These are phyloP conservation scores for Seriola rivoliana DNA, from an alignment of 2,113 vertebrate species.

Conservation along the genomic window DNA sequence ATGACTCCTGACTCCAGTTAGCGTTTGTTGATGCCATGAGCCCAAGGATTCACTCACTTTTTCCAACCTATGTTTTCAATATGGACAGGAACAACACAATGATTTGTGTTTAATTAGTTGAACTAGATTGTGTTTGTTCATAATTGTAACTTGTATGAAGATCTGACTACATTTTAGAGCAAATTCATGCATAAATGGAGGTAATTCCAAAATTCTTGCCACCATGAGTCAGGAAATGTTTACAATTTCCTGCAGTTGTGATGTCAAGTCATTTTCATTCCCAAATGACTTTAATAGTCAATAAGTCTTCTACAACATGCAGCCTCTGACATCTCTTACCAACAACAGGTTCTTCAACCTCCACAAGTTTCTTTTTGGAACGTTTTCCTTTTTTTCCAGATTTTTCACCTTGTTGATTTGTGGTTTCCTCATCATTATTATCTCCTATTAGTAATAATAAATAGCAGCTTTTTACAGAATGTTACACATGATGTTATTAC, in stretches of 20 bases:
- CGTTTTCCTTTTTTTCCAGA: conserved; percentile 59
- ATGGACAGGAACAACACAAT: too few relatives aligned
- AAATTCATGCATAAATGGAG: too few relatives aligned
- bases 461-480: conserved; percentile 41
- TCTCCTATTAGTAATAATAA: conserved; percentile 63
- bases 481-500: neutral
- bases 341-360: conserved; percentile 54
- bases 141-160: too few relatives aligned
- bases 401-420: conserved; percentile 53
- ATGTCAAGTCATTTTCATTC: conserved; percentile 52
- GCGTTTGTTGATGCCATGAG: too few relatives aligned
- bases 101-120: too few relatives aligned
- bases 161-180: too few relatives aligned
- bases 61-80: too few relatives aligned
- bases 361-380: conserved; percentile 52
- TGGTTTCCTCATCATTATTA: conserved; percentile 49
- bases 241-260: neutral
- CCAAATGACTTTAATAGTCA: conserved; percentile 48
- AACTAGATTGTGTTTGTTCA: too few relatives aligned
- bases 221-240: conserved; percentile 8
- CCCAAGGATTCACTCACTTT: too few relatives aligned
- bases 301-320: conserved; percentile 40
- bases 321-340: conserved; percentile 66
- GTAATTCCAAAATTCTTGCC: too few relatives aligned
- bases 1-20: too few relatives aligned